Conservation (phyloP, 1,140 invertebrate species). For the Rhopalosiphum maidis region DNA sequence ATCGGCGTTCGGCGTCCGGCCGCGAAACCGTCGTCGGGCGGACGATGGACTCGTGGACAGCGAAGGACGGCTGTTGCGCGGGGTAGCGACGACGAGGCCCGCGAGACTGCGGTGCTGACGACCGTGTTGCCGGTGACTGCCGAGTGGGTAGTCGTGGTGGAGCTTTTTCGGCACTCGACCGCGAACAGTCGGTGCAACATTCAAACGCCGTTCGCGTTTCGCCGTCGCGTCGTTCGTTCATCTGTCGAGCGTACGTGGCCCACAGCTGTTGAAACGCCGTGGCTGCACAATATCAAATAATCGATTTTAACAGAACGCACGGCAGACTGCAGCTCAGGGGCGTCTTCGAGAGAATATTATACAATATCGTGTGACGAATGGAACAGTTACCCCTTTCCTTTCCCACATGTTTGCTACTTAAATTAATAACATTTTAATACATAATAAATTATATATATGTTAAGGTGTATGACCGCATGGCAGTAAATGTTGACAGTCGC, state of each 20-base stretch:
- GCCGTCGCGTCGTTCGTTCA: neutral
- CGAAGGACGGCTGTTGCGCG: no score
- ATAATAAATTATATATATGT: no score
- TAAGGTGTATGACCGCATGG: no score
- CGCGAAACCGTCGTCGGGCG: neutral
- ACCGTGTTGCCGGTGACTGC: neutral
- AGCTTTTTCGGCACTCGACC: neutral
- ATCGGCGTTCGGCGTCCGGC: neutral
- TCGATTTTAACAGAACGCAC: neutral
- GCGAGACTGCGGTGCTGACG: neutral
- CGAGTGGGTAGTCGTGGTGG: neutral
- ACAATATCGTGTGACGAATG: no score
- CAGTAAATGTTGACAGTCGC: no score
- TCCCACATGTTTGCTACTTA: no score
- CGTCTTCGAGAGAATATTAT: no score
- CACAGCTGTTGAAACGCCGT: slow-evolving; percentile 44
- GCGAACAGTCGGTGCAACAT: neutral
- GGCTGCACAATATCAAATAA: neutral
- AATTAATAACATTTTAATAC: no score
- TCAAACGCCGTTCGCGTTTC: neutral
- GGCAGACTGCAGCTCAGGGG: no score
- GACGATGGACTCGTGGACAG: neutral
- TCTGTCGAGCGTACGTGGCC: neutral
- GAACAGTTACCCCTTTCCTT: no score
- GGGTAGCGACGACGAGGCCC: neutral